phyloP scores from a whole-genome alignment of 2,797 vertebrate species.

The Selene dorsalis region DNA sequence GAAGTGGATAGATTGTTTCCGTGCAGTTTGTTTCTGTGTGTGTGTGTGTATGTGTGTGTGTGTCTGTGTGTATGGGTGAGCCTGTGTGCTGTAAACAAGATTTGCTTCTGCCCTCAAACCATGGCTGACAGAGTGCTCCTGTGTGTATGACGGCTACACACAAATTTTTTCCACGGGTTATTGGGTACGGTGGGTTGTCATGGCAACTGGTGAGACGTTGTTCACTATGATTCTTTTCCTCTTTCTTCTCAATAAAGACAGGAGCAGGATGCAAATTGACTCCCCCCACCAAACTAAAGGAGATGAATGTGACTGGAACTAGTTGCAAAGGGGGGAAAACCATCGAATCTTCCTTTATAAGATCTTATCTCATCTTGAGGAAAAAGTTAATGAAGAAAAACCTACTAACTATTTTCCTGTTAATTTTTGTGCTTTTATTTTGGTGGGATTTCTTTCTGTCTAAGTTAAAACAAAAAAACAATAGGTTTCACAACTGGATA shows the following conservation, averaged over 20 bases:
- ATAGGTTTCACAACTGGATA: not conserved
- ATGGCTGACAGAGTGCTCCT: conserved; percentile 67
- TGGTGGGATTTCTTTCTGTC: not conserved
- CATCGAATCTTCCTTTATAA: conserved; percentile 18
- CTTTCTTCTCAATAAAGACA: conserved; percentile 59
- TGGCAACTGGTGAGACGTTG: conserved; percentile 80
- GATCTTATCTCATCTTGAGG: not conserved
- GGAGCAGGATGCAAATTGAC: conserved; percentile 58
- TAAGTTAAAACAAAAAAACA: not conserved
- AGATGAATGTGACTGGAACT: conserved; percentile 48
- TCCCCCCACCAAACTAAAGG: conserved; percentile 51
- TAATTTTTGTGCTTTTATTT: conserved; percentile 24
- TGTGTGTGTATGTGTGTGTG: conserved; percentile 18
- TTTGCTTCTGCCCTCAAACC: conserved; percentile 74
- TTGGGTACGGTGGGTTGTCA: conserved; percentile 81
- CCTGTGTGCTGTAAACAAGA: conserved; percentile 75
- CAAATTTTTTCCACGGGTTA: conserved; percentile 71
- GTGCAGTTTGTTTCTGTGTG: conserved; percentile 66
- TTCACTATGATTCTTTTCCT: conserved; percentile 63
- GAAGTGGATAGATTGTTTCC: conserved; percentile 79
- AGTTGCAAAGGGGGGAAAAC: conserved; percentile 24
- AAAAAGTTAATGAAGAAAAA: conserved; percentile 36
- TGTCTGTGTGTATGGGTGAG: conserved; percentile 23
- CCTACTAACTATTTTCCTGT: conserved; percentile 12
- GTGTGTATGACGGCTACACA: conserved; percentile 57